Conservation (phyloP, 1,140 invertebrate genomes). For the Lordiphosa mommai region DNA sequence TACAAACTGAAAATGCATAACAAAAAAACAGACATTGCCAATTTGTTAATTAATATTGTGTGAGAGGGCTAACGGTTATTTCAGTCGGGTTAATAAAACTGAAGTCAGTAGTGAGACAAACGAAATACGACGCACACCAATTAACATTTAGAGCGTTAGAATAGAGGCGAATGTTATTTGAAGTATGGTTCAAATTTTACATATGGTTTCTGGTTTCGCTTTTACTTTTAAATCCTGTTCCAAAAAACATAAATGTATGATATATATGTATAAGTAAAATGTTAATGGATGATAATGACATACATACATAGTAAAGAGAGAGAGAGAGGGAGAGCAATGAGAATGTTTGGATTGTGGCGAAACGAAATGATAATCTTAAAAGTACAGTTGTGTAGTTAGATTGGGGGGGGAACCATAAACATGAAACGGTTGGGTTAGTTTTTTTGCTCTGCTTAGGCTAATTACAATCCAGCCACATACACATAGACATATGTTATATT, state of each 20-base stretch:
- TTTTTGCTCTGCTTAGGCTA: constrained; percentile 43
- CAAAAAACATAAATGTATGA: no score
- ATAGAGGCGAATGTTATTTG: constrained; percentile 42
- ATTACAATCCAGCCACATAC: constrained; percentile 76
- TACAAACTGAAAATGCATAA: constrained; percentile 52
- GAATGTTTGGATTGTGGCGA: constrained; percentile 12
- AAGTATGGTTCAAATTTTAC: constrained; percentile 45
- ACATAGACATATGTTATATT: constrained; percentile 65
- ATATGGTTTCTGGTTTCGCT: constrained; percentile 13
- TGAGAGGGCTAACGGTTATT: constrained; percentile 1
- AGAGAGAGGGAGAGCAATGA: background rate
- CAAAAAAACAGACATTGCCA: constrained; percentile 42
- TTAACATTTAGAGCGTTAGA: constrained; percentile 71
- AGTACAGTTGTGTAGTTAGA: constrained; percentile 28
- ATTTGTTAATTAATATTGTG: constrained; percentile 15
- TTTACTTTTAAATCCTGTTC: background rate
- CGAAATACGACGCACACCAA: constrained; percentile 73
- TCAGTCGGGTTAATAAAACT: background rate
- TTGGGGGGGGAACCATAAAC: constrained; percentile 48
- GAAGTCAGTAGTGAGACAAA: constrained; percentile 41
- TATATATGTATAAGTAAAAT: no score
- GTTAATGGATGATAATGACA: no score
- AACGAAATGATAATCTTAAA: constrained; percentile 58
- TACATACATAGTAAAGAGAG: background rate
- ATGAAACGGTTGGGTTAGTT: constrained; percentile 39